Conservation (phyloP, 1,140 invertebrate genomes). For the Episyrphus balteatus region DNA sequence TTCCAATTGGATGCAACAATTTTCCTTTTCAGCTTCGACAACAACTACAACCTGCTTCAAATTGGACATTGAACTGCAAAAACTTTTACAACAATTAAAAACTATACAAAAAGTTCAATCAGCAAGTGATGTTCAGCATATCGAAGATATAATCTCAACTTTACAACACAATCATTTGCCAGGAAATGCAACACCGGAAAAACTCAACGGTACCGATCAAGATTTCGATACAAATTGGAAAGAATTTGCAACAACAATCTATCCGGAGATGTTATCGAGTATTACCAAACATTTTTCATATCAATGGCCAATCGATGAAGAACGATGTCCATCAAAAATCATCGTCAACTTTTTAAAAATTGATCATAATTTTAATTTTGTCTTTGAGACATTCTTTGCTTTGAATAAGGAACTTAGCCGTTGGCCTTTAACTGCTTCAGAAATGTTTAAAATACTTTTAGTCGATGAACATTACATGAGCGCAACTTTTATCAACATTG, state of each 20-base stretch:
- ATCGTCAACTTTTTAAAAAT: constrained; percentile 25
- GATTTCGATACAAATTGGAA: constrained; percentile 19
- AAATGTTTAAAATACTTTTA: constrained; percentile 13
- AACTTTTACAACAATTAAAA: constrained; percentile 9
- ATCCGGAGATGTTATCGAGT: constrained; percentile 37
- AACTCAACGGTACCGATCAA: constrained; percentile 40
- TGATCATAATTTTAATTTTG: constrained; percentile 21
- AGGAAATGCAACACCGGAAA: constrained; percentile 50
- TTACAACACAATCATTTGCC: constrained; percentile 36
- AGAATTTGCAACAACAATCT: constrained; percentile 33
- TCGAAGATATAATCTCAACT: constrained; percentile 10
- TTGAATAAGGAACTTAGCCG: constrained; percentile 12
- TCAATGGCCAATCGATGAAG: constrained; percentile 39
- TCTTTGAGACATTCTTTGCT: constrained; percentile 13
- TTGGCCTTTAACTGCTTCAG: constrained; percentile 3
- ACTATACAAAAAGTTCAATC: constrained; percentile 6
- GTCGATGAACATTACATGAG: constrained; percentile 17
- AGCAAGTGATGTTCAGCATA: constrained; percentile 11
- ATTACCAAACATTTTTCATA: constrained; percentile 40
- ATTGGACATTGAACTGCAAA: neutral
- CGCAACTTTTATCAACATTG: constrained; percentile 17
- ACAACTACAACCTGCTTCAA: neutral
- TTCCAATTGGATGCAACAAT: constrained; percentile 36
- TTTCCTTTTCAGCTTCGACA: constrained; percentile 24
- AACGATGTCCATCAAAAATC: constrained; percentile 2